These are phyloP conservation scores for Acleris emargana DNA, from an alignment of 2,888 invertebrate species.

Conservation along the genomic window DNA sequence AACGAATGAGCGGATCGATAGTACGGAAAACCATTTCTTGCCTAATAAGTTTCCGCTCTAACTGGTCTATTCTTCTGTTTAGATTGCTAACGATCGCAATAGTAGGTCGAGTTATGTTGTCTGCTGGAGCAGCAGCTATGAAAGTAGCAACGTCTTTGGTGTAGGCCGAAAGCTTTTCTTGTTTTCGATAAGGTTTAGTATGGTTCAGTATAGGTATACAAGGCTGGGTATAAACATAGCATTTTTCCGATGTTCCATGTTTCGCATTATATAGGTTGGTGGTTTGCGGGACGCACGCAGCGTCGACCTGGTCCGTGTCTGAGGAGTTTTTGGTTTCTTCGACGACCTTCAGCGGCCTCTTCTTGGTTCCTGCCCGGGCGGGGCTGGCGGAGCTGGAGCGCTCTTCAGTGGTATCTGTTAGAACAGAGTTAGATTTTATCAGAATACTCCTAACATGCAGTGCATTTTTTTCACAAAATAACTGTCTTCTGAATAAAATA, in stretches of 20 bases:
- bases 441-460: too few relatives aligned
- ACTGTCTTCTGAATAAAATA: too few relatives aligned
- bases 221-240: slow-evolving; percentile 62
- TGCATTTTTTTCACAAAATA: too few relatives aligned
- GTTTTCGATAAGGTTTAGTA: slow-evolving; percentile 55
- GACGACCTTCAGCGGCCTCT: slow-evolving; percentile 13
- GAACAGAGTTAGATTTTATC: too few relatives aligned
- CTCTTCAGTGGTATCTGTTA: slow-evolving; percentile 58
- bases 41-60: slow-evolving; percentile 66
- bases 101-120: slow-evolving; percentile 47
- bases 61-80: slow-evolving; percentile 61
- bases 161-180: slow-evolving; percentile 48
- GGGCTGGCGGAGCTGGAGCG: slow-evolving; percentile 45
- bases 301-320: slow-evolving; percentile 37
- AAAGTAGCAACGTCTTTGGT: slow-evolving; percentile 61
- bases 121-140: slow-evolving; percentile 58
- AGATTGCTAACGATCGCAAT: slow-evolving; percentile 52
- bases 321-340: slow-evolving; percentile 5
- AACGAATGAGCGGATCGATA: slow-evolving; percentile 58
- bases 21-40: slow-evolving; percentile 73
- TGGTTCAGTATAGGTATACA: slow-evolving; percentile 58
- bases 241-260: slow-evolving; percentile 60
- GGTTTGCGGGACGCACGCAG: slow-evolving; percentile 45
- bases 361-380: slow-evolving; percentile 1
- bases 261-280: slow-evolving; percentile 52